Conservation (phyloP, 35 echinoderm and acorn worm species). For the Holothuria glaberrima region DNA sequence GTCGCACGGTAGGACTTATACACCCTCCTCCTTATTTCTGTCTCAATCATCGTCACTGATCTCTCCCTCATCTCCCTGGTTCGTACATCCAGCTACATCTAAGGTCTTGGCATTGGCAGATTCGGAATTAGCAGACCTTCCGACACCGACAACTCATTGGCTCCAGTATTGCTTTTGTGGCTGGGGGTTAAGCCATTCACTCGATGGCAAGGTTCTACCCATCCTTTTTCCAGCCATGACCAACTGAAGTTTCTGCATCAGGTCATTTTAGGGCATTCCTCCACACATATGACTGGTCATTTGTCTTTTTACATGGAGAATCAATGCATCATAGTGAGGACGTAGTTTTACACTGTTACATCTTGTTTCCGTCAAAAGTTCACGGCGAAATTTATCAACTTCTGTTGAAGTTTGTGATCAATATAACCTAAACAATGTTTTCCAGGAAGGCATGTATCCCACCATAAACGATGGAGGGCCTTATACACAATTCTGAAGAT, state of each 20-base stretch:
- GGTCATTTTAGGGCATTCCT: slow-evolving; percentile 8
- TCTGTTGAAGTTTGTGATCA: slow-evolving; percentile 17
- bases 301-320: slow-evolving; percentile 2
- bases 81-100: slow-evolving; percentile 12
- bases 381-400: slow-evolving; percentile 19
- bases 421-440: slow-evolving; percentile 34
- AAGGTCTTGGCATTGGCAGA: slow-evolving; percentile 21
- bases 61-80: neutral
- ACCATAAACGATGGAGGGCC: too few species aligned
- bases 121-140: neutral
- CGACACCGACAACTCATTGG: slow-evolving; percentile 7
- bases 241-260: neutral
- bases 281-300: slow-evolving; percentile 47
- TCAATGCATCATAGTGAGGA: slow-evolving; percentile 6
- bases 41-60: slow-evolving; percentile 8
- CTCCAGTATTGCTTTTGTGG: slow-evolving; percentile 33
- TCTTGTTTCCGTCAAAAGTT: slow-evolving; percentile 2
- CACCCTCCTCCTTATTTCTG: slow-evolving; percentile 24
- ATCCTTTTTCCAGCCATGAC: slow-evolving; percentile 40
- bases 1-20: too few species aligned
- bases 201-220: neutral
- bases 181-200: slow-evolving; percentile 47
- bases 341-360: neutral
- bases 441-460: too few species aligned
- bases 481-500: too few species aligned